Evolutionary conservation across 2,113 vertebrate species (phyloP).

Genomic region (Albula goreensis): DNA sequence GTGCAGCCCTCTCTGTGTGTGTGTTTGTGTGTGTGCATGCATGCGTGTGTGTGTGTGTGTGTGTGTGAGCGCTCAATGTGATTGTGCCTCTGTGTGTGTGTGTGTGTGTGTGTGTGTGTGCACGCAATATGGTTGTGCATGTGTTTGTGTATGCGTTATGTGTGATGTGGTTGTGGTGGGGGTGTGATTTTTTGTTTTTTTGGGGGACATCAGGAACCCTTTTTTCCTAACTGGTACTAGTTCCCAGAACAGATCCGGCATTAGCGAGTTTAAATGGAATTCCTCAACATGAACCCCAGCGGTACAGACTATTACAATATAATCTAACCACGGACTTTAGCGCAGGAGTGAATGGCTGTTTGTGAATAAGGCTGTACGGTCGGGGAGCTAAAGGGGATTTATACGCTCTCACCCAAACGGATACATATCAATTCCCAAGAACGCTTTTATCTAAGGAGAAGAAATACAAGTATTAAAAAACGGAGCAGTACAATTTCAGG

Average conservation of each 20-base stretch:
- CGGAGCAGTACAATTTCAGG: neutral
- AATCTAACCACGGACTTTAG: neutral
- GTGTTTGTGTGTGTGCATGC: neutral
- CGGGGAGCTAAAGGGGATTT: neutral
- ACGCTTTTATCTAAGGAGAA: neutral
- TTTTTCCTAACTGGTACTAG: neutral
- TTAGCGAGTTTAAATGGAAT: neutral
- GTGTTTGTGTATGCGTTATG: too few relatives aligned
- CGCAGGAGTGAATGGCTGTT: neutral
- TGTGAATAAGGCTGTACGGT: neutral
- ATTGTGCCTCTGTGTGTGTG: slow-evolving; percentile 14
- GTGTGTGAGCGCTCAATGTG: neutral
- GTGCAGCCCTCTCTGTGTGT: slow-evolving; percentile 3
- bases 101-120: neutral
- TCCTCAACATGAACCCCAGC: neutral
- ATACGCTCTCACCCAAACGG: neutral
- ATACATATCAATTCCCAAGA: neutral
- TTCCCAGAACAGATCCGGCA: neutral
- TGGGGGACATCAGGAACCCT: too few relatives aligned
- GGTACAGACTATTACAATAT: neutral
- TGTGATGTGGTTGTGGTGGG: too few relatives aligned
- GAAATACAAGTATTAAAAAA: neutral
- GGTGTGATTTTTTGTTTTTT: too few relatives aligned
- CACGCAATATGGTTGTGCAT: too few relatives aligned
- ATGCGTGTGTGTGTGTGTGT: neutral